Base-by-base conservation (phyloP, 53 echinoderm and acorn worm genomes). In the Apostichopus leukothele region DNA sequence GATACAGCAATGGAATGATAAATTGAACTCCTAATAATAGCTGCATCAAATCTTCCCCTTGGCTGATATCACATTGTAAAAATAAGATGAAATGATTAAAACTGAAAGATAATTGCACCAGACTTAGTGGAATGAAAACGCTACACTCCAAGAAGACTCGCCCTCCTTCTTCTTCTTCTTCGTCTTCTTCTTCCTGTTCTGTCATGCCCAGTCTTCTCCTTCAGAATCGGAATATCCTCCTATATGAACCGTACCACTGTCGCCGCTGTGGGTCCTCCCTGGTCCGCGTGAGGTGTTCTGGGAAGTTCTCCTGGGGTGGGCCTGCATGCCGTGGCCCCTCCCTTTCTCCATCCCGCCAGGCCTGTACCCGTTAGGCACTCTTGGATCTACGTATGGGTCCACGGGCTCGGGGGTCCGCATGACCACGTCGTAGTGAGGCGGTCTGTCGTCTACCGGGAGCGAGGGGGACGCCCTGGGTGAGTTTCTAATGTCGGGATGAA, bases 321-420 rank as follows among this genome's bases (percentile, higher is more conserved):
- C 96, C 76, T 96, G 96, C 27, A 94, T 96, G 21, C 96, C 96
- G 86, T 96, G 96, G n/a, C 96, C 96, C 74, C 96, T 93, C 89
- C 96, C 96, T 76, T 96, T 96, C 63, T 92, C 94, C 61, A 93
- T 91, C 25, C 91, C 90, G 50, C 96, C 94, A 50, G 93, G 92
- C 84, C 96, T 86, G 90, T 93, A 96, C 27, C 96, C 96, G 60
- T 96, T 96, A 59, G 94, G 96, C 81, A 96, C 89, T 66, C 95
- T 91, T 23, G 95, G 95, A 86, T 95, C 95, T 11, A 89, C 87
- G 39, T 86, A 87, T 16, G 86, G 92, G 51, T 92, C 90, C 0
- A 75, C 78, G 21, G 90, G 89, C 76, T 84, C 94, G 8, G 89
- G 89, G 25, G 91, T 93, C 76, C 96, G 91, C 92, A 96, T 94